Conservation (phyloP, 2,113 vertebrate genomes). For the Isichthys henryi region DNA sequence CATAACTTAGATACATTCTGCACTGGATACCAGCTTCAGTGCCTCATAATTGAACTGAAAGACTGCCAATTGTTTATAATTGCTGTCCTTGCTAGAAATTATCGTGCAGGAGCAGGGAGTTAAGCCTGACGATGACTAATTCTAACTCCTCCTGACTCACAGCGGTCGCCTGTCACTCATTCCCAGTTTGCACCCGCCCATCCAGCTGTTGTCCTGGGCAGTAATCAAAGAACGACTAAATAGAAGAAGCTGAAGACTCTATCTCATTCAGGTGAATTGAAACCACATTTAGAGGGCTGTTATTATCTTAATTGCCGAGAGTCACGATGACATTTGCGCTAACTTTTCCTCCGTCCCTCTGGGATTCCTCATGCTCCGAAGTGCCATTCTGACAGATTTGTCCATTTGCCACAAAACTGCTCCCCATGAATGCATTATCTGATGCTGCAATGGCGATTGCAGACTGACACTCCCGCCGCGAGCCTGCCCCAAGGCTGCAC, state of each 20-base stretch:
- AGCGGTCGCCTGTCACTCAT: constrained; percentile 9
- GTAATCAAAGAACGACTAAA: background rate
- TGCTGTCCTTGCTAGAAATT: background rate
- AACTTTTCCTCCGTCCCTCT: background rate
- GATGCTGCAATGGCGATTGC: background rate
- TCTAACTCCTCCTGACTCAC: background rate
- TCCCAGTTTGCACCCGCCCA: background rate
- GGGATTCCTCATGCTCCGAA: background rate
- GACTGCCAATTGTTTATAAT: background rate
- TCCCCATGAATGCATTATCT: background rate
- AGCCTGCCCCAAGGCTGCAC: background rate
- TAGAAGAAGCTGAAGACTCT: background rate
- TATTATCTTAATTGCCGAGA: constrained; percentile 10
- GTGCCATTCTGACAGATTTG: background rate
- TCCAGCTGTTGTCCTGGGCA: background rate
- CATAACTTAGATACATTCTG: background rate
- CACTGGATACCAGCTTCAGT: background rate
- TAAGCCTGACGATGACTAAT: background rate
- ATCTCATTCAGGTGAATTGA: background rate
- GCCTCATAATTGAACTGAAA: background rate
- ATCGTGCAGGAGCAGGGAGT: background rate
- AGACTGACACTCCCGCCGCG: background rate
- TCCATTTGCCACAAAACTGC: background rate
- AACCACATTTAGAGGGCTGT: background rate
- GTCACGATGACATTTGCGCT: background rate